Percentiles rank a stretch among this genome's conserved stretches.
Conservation (phyloP, 2,113 vertebrate species). For the Antechinus stuartii region DNA sequence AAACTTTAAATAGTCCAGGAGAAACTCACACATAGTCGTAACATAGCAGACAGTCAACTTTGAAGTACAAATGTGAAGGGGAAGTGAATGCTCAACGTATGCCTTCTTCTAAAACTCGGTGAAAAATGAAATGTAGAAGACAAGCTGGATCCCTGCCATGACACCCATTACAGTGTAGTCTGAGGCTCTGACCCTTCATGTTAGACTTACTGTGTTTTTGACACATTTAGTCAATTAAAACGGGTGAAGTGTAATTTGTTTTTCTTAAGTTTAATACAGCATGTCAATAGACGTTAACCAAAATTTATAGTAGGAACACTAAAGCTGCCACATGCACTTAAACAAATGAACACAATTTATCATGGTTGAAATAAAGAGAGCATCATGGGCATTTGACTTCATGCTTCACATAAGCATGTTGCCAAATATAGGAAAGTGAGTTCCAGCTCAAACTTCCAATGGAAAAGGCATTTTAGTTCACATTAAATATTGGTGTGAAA, state of each 20-base stretch:
- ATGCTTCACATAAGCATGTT: constrained; percentile 86
- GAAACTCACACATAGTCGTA: constrained; percentile 75
- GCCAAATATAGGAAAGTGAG: constrained; percentile 95
- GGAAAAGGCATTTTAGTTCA: constrained; percentile 91
- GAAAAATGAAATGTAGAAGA: constrained; percentile 87
- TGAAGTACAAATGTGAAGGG: constrained; percentile 84
- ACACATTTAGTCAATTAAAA: constrained; percentile 93
- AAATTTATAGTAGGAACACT: constrained; percentile 94
- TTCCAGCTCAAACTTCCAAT: constrained; percentile 91
- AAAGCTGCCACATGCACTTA: constrained; percentile 93
- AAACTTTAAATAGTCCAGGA: constrained; percentile 74
- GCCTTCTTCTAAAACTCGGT: constrained; percentile 83
- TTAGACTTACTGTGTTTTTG: constrained; percentile 91
- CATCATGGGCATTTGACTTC: constrained; percentile 86
- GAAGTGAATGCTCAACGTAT: constrained; percentile 83
- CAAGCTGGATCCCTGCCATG: constrained; percentile 90
- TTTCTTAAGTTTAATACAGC: constrained; percentile 91
- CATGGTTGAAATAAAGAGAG: constrained; percentile 89
- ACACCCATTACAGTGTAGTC: constrained; percentile 92
- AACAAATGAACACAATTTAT: constrained; percentile 93
- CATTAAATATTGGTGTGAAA: constrained; percentile 93
- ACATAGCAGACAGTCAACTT: constrained; percentile 66
- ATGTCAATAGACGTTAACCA: constrained; percentile 91
- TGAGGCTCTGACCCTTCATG: constrained; percentile 85
- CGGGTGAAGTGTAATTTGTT: constrained; percentile 92